Evolutionary conservation across 2,888 invertebrate genomes (phyloP).

Genomic region (Nysson spinosus): DNA sequence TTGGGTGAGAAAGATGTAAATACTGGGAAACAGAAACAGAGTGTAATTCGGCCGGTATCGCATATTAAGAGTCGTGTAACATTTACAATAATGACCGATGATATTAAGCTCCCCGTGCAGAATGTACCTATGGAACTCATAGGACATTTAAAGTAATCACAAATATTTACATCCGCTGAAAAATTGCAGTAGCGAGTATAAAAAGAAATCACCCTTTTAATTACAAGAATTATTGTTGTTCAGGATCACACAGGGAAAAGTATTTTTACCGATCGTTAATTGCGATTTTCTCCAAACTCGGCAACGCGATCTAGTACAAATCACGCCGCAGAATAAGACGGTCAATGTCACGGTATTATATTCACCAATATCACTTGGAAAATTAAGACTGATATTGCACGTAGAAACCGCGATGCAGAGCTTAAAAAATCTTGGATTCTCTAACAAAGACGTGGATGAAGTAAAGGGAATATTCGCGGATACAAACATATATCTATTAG

Average conservation of each 20-base stretch:
- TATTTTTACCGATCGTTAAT: constrained; percentile 90
- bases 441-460: constrained; percentile 96
- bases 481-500: constrained; percentile 94
- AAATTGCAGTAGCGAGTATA: not conserved
- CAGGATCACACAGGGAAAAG: constrained; percentile 66
- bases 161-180: no score
- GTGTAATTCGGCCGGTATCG: constrained; percentile 80
- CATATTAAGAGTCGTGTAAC: constrained; percentile 87
- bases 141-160: constrained; percentile 80
- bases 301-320: constrained; percentile 84
- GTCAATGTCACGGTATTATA: constrained; percentile 85
- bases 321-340: constrained; percentile 81
- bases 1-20: constrained; percentile 78
- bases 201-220: not conserved
- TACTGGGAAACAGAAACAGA: constrained; percentile 27
- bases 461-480: constrained; percentile 97
- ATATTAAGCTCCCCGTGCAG: constrained; percentile 81
- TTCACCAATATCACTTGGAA: constrained; percentile 88
- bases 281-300: constrained; percentile 91
- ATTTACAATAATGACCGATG: constrained; percentile 88
- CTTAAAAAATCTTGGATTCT: constrained; percentile 89
- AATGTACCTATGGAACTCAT: constrained; percentile 85
- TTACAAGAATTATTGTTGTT: not conserved
- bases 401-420: constrained; percentile 86
- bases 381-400: constrained; percentile 86